Conservation (phyloP, 2,113 vertebrate genomes). For the Mola mola region DNA sequence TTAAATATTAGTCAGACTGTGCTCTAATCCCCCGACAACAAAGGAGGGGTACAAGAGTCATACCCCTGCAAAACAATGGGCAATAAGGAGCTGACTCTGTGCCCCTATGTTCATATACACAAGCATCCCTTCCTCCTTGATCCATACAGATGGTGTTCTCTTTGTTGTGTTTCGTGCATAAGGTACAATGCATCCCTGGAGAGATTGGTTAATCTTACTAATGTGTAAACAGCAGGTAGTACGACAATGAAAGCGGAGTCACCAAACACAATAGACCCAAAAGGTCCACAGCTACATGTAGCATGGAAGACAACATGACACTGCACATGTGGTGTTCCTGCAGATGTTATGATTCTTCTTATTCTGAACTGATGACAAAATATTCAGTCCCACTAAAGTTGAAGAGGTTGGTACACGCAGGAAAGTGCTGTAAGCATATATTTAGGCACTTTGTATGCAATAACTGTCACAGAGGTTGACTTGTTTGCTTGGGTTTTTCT, state of each 20-base stretch:
- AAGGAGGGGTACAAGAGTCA: slow-evolving; percentile 53
- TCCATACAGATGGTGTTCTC: slow-evolving; percentile 62
- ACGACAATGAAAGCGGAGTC: slow-evolving; percentile 34
- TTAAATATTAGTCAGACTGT: slow-evolving; percentile 79
- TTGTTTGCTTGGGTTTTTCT: slow-evolving; percentile 6
- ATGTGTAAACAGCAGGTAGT: slow-evolving; percentile 48
- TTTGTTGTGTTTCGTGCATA: slow-evolving; percentile 57
- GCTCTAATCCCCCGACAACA: slow-evolving; percentile 59
- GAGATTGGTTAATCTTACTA: slow-evolving; percentile 46
- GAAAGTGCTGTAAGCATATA: slow-evolving; percentile 30
- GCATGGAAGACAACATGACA: slow-evolving; percentile 11
- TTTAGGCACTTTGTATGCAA: slow-evolving; percentile 36
- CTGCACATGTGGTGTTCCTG: slow-evolving; percentile 19
- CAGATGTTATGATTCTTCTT: slow-evolving; percentile 33
- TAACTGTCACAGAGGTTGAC: slow-evolving; percentile 1
- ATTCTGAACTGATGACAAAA: slow-evolving; percentile 32
- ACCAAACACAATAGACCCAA: slow-evolving; percentile 24
- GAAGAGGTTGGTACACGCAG: slow-evolving; percentile 47
- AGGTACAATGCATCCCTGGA: slow-evolving; percentile 32
- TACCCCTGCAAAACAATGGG: slow-evolving; percentile 71
- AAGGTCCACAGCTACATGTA: slow-evolving; percentile 22
- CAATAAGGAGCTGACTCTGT: slow-evolving; percentile 56
- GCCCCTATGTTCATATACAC: slow-evolving; percentile 36
- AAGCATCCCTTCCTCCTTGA: slow-evolving; percentile 20
- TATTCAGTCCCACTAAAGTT: slow-evolving; percentile 18